phyloP scores from a whole-genome alignment of 2,797 vertebrate genomes.

The Triplophysa yarkandensis region DNA sequence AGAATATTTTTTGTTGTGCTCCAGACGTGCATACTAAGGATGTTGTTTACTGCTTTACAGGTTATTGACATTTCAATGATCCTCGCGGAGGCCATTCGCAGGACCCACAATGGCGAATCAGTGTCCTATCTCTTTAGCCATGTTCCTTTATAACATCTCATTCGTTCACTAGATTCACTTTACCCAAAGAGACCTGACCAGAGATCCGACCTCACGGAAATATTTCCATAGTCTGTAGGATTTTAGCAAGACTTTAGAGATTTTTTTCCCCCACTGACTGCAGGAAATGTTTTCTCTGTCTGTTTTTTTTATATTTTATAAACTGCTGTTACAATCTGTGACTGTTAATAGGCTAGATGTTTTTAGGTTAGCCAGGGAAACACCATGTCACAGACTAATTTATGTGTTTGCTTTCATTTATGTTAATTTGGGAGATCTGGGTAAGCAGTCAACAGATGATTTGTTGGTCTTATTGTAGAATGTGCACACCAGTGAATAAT shows the following conservation, averaged over 20 bases:
- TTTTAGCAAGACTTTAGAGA: conserved; percentile 30
- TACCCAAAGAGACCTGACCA: conserved; percentile 36
- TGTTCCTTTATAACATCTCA: conserved; percentile 88
- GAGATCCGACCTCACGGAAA: conserved; percentile 39
- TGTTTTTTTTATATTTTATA: conserved; percentile 7
- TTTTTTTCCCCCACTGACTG: conserved; percentile 22
- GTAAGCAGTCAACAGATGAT: neutral
- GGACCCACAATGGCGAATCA: conserved; percentile 98
- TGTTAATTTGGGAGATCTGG: conserved; percentile 4
- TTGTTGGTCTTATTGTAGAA: conserved; percentile 22
- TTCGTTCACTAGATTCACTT: conserved; percentile 16
- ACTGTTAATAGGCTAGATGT: neutral
- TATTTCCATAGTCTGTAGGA: conserved; percentile 12
- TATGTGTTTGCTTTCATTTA: conserved; percentile 32
- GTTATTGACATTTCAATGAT: conserved; percentile 99
- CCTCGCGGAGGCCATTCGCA: conserved; percentile 95
- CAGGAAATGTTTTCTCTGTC: conserved; percentile 29
- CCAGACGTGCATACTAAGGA: neutral
- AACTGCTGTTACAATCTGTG: conserved; percentile 13
- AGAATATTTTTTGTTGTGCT: neutral
- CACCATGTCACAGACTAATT: conserved; percentile 42
- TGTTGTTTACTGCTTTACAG: conserved; percentile 66
- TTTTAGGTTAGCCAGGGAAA: neutral
- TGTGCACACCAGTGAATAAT: conserved; percentile 28
- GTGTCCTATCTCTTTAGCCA: conserved; percentile 99